Evolutionary conservation across 1,140 invertebrate genomes (phyloP).

Genomic region (Atta cephalotes): DNA sequence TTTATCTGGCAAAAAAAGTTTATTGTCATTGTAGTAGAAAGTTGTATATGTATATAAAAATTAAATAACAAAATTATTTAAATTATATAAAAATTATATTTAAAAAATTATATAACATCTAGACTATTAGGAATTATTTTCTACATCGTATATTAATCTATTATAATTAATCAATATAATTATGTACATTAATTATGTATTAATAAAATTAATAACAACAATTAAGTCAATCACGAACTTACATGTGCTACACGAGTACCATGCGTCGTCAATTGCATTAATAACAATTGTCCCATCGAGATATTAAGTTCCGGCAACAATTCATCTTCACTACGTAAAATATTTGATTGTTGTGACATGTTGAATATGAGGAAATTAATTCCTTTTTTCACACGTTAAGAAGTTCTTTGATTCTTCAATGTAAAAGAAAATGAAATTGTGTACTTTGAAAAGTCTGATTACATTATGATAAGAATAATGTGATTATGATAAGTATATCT

Average conservation of each 20-base stretch:
- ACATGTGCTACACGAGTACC: slow-evolving; percentile 70
- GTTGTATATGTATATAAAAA: background rate
- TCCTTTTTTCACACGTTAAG: background rate
- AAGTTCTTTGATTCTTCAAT: too few species aligned
- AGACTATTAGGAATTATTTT: background rate
- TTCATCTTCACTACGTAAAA: slow-evolving; percentile 68
- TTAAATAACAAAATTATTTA: background rate
- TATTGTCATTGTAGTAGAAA: background rate
- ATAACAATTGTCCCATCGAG: slow-evolving; percentile 70
- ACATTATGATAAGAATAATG: background rate
- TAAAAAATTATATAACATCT: too few species aligned
- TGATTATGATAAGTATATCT: too few species aligned
- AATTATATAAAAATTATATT: too few species aligned
- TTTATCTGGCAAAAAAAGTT: slow-evolving; percentile 83
- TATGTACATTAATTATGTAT: background rate
- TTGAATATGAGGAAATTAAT: background rate
- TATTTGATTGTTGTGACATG: slow-evolving; percentile 67
- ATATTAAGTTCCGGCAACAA: slow-evolving; percentile 22
- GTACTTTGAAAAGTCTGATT: background rate
- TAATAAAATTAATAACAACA: background rate
- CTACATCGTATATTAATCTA: background rate
- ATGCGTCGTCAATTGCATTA: slow-evolving; percentile 67
- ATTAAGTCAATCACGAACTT: slow-evolving; percentile 28
- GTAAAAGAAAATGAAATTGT: background rate
- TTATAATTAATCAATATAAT: background rate